Base-by-base conservation (phyloP, 2,888 invertebrate species). In the Drosophila villosipedis region DNA sequence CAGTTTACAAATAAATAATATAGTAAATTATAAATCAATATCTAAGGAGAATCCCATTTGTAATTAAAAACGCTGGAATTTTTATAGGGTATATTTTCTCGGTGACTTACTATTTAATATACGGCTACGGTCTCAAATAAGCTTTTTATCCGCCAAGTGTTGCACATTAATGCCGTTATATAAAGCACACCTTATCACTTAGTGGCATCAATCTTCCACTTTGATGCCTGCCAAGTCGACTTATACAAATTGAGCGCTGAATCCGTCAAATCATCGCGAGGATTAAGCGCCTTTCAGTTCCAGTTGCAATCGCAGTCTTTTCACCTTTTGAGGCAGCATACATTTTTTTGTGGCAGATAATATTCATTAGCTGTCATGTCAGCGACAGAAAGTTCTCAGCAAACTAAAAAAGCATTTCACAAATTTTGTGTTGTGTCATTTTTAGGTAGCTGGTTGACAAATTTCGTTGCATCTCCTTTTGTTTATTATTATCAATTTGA, bases 221-320 rank as follows among this genome's bases (percentile, higher is more conserved):
- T 54, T 39, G 37, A 25, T 54, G n/a, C 31, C 19, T n/a, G 25
- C 35, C 33, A 22, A 39, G 30, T 63, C 33, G 52, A 54, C 53
- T 66, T 73, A 65, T 47, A 83, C 70, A 76, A 85, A 75, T 67
- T 82, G 61, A 74, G 37, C 53, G 76, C 49, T 66, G 81, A 85
- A 85, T 90, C 70, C 76, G 89, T 86, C 89, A 78, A 83, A 83
- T 85, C 85, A 89, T 89, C 84, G 65, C 49, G 64, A 72, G 84
- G 83, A 85, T 90, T 85, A 89, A 88, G 61, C 64, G 61, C 72
- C 68, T 64, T 69, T 66, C 41, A 28, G 57, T 53, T 16, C 22
- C 35, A 39, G n/a, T 57, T 25, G 33, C n/a, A 33, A 10, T 25
- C 52, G 22, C 52, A 50, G 30, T 31, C 25, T 43, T 54, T 16